phyloP scores from a whole-genome alignment of 2,797 vertebrate species.

The Helarctos malayanus region DNA sequence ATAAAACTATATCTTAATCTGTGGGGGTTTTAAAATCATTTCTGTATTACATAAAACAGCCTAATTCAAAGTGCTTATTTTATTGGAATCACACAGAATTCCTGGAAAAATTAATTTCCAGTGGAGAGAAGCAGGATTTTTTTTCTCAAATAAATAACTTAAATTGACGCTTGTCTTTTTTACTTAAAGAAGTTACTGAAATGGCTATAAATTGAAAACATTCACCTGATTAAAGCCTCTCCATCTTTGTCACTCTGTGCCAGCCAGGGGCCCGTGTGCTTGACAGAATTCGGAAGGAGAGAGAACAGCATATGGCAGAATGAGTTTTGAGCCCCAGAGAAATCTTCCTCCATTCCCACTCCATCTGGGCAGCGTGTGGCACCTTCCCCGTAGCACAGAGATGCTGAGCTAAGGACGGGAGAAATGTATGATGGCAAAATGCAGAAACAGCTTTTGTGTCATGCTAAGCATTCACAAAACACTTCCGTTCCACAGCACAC shows the following conservation, averaged over 20 bases:
- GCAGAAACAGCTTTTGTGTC: conserved; percentile 26
- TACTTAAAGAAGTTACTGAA: background rate
- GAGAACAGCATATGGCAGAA: conserved; percentile 49
- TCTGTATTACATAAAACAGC: background rate
- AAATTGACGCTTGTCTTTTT: background rate
- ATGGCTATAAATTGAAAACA: background rate
- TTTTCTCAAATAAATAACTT: background rate
- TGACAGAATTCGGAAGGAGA: background rate
- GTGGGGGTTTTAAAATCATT: background rate
- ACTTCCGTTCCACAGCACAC: background rate
- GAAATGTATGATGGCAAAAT: background rate
- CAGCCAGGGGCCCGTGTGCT: background rate
- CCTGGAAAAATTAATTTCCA: conserved; percentile 62
- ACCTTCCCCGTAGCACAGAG: background rate
- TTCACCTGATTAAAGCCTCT: background rate
- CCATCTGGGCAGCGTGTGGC: conserved; percentile 38
- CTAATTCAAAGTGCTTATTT: conserved; percentile 23
- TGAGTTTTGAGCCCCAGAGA: conserved; percentile 31
- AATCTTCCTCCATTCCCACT: background rate
- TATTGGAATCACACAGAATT: conserved; percentile 44
- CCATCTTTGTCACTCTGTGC: background rate
- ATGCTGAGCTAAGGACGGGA: conserved; percentile 26
- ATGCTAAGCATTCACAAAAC: conserved; percentile 37
- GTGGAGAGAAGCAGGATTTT: background rate
- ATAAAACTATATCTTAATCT: conserved; percentile 59